phyloP scores from a whole-genome alignment of 2,888 invertebrate species.

The Oeneis ivallda region DNA sequence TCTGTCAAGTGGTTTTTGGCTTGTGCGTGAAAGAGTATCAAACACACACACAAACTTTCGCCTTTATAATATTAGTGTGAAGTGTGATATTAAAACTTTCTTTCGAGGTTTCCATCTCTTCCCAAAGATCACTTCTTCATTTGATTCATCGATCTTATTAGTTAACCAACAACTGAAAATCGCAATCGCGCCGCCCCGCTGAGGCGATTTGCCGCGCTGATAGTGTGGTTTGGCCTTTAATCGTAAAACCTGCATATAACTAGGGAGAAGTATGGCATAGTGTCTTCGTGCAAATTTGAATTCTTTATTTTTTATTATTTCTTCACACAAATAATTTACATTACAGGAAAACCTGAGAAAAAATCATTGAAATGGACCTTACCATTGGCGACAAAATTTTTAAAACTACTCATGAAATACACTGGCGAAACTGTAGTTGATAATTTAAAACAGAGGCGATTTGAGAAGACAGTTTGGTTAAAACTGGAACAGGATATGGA shows the following conservation, averaged over 20 bases:
- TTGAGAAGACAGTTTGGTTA: slow-evolving; percentile 60
- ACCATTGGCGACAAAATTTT: slow-evolving; percentile 54
- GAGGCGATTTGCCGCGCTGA: too few relatives aligned
- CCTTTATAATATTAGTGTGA: too few relatives aligned
- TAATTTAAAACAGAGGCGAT: slow-evolving; percentile 55
- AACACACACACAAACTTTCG: too few relatives aligned
- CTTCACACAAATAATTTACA: background rate
- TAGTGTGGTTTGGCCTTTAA: background rate
- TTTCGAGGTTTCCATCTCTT: too few relatives aligned
- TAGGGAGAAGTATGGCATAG: background rate
- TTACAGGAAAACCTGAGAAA: slow-evolving; percentile 50
- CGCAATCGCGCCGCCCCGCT: too few relatives aligned
- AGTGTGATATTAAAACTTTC: too few relatives aligned
- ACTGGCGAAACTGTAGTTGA: slow-evolving; percentile 49
- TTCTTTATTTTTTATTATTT: background rate
- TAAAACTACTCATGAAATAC: slow-evolving; percentile 55
- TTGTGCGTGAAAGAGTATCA: too few relatives aligned
- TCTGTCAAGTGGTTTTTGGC: too few relatives aligned
- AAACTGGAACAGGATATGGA: slow-evolving; percentile 56
- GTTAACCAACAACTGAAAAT: too few relatives aligned
- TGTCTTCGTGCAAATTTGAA: background rate
- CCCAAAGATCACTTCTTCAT: too few relatives aligned
- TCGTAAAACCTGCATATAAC: background rate
- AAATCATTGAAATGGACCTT: slow-evolving; percentile 59
- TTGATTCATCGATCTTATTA: too few relatives aligned